Base-by-base conservation (phyloP, 2,113 vertebrate species). In the Loxodonta africana region DNA sequence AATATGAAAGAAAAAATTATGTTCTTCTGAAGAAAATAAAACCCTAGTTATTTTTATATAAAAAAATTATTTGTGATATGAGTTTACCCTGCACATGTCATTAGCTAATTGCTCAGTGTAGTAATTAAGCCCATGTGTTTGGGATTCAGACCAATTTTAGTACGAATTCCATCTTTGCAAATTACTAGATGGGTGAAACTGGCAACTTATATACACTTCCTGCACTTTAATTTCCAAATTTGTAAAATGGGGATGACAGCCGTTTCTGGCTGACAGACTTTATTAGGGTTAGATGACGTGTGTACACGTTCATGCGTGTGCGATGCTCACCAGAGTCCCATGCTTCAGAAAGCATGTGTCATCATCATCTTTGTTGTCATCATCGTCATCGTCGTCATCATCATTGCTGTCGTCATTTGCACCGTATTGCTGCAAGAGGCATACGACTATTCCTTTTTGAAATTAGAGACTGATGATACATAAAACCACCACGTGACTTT, bases 1-100 rank as follows among this genome's bases (percentile, higher is more conserved):
- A 93, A 65, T 71, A 53, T 37, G 83, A 60, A 84, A 93, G 53
- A 83, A 83, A 95, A 83, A 10, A 23, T 23, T 18, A 88, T 1
- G 0, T 7, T 90, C 5, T 41, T 83, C 28, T 48, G 18, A 92
- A 76, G 17, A 69, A 93, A 57, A 73, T 30, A 90, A 46, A 93
- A 48, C 8, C 5, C 41, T 20, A 41, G 67, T 33, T 57, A 21
- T 67, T 91, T 78, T 77, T 80, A n/a, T 44, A 82, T 17, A 7
- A n/a, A 63, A 82, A 33, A 51, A 37, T 28, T 9, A 28, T 71
- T 88, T 30, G 28, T 46, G 60, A 18, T 1, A 15, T 17, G 46
- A 73, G 6, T 41, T 83, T 60, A 62, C 4, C 44, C 9, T 48
- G 0, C 1, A 1, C 0, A 1, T 23, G 44, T 48, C 51, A 18